Base-by-base conservation (phyloP, 1,140 invertebrate species). In the Drosophila sucinea region DNA sequence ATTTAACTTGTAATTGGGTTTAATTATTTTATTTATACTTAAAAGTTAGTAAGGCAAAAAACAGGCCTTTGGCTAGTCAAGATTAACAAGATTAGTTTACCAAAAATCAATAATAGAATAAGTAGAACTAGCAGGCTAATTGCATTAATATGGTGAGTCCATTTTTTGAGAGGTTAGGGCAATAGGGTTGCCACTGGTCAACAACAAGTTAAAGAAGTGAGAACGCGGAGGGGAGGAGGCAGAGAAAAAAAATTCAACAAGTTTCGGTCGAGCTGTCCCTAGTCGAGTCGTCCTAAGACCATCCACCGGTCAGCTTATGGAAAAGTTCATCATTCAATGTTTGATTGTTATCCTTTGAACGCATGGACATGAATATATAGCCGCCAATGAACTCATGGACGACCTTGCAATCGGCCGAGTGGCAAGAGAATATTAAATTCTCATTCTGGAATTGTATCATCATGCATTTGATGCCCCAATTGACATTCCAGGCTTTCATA, bases 401-500 rank as follows among this genome's bases (percentile, higher is more conserved):
- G 0, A 99, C 98, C 94, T 99, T 99, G 90, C 98, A 99, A 92
- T 99, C 98, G 0, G 98, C 97, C 5, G 97, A 98, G 38, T 97
- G 95, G 70, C 97, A 98, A 44, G 97, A 97, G 93, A 99, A 99
- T 65, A 97, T 95, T 6, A 99, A 96, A 81, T 97, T 98, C 80
- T 96, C 98, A 67, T 99, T 97, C 90, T 99, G 98, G 91, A 99
- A 98, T 92, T 99, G 98, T 2, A 99, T 96, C 96, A 98, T 98
- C 95, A 99, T 98, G 91, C 98, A 97, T 91, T 98, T 98, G 4
- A 98, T 97, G 92, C 99, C 98, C 99, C 99, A 99, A 92, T 99
- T 99, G 1, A 99, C 98, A 92, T 99, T 99, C 99, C 99, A 99
- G 6, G 98, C 97, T 94, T 99, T 99, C 96, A 99, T 98, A 2